Base-by-base conservation (phyloP, 2,888 invertebrate genomes). In the Rhorus exstirpatorius region DNA sequence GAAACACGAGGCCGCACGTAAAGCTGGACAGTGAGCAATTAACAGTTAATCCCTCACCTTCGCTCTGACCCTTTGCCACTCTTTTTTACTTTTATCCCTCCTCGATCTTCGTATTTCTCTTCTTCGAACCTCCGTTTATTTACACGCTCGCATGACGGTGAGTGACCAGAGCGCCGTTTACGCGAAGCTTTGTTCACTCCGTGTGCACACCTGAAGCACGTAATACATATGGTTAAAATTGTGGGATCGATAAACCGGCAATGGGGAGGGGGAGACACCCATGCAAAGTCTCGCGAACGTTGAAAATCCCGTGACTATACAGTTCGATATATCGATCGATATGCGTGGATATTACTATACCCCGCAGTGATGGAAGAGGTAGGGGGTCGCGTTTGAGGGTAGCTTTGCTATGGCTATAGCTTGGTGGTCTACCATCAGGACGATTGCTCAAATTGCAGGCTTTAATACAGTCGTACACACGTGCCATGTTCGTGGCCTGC, bases 371-470 rank as follows among this genome's bases (percentile, higher is more conserved):
- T 19, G 38, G 38, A 17, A 3, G 35, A 35, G 38, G 26, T 4
- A 3, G 49, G 14, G 53, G 7, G 44, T 44, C 31, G 41, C 26
- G 49, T 41, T 53, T 41, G 60, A 60, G 51, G 60, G 61, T 60
- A 49, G 21, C 49, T 44, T 81, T 67, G 38, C 19, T 35, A n/a
- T n/a, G n/a, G n/a, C 44, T 41, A 19, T 26, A 61, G 44, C 38
- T 41, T 31, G 41, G 68, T 41, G 49, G 61, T 78, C 46, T 46
- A 67, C 55, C 31, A 63, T 55, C 53, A 24, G 55, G 60, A 74
- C 74, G 78, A 78, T 76, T 65, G 78, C 49, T 68, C 55, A 72
- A 77, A 81, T 81, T 81, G 81, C 68, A 55, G 38, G 68, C 68
- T 70, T 67, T 70, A 78, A 81, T 78, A 68, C 55, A 78, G 68